phyloP scores from a whole-genome alignment of 2,888 invertebrate genomes.

The Griposia aprilina region DNA sequence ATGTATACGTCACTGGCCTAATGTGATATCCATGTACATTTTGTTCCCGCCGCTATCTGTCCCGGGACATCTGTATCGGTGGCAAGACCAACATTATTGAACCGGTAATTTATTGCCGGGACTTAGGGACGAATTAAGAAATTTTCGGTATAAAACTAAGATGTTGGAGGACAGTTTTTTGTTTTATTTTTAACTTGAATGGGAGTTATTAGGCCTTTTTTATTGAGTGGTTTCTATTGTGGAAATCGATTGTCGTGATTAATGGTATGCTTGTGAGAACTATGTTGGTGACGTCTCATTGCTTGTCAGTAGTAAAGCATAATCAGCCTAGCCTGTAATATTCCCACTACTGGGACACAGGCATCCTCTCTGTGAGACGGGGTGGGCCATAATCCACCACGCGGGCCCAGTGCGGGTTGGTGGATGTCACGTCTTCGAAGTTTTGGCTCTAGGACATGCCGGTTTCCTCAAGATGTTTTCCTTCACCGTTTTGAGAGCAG shows the following conservation, averaged over 20 bases:
- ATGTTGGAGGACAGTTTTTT: slow-evolving; percentile 46
- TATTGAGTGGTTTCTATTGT: slow-evolving; percentile 18
- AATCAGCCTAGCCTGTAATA: not conserved
- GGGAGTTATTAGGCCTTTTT: slow-evolving; percentile 36
- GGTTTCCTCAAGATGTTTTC: not conserved
- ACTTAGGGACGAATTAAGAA: slow-evolving; percentile 80
- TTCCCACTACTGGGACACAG: not conserved
- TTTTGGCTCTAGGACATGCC: not conserved
- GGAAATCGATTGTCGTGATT: slow-evolving; percentile 1
- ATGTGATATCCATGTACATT: slow-evolving; percentile 90
- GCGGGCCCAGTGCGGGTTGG: not conserved
- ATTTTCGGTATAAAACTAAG: slow-evolving; percentile 76
- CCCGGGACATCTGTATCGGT: slow-evolving; percentile 88
- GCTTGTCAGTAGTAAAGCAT: not conserved
- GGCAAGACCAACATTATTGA: slow-evolving; percentile 87
- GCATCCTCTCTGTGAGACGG: not conserved
- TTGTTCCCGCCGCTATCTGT: slow-evolving; percentile 87
- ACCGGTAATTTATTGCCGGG: slow-evolving; percentile 86
- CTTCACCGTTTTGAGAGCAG: not conserved
- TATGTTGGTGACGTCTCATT: not conserved
- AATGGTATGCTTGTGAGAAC: not conserved
- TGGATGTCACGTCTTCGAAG: not conserved
- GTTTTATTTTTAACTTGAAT: slow-evolving; percentile 41
- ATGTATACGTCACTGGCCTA: slow-evolving; percentile 79
- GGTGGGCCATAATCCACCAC: not conserved